Percentiles rank a stretch among this genome's conserved stretches.
Conservation (phyloP, 2,888 invertebrate species). For the Pyrgus malvae region DNA sequence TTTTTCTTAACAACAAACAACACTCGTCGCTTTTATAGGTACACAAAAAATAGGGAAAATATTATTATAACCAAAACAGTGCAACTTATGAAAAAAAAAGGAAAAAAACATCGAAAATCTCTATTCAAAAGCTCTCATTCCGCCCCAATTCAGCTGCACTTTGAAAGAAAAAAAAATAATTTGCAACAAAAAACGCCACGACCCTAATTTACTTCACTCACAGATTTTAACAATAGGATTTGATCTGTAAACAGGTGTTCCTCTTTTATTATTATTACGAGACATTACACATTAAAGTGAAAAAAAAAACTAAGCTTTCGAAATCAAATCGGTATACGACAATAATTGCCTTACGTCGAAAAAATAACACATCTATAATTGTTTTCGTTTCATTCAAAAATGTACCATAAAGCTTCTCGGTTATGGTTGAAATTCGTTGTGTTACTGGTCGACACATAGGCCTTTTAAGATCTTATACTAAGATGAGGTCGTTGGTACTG, state of each 20-base stretch:
- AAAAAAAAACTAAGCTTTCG: slow-evolving; percentile 61
- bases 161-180: slow-evolving; percentile 43
- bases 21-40: too few species aligned
- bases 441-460: slow-evolving; percentile 38
- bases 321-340: slow-evolving; percentile 81
- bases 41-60: too few species aligned
- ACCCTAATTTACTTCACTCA: slow-evolving; percentile 55
- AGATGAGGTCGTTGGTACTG: slow-evolving; percentile 81
- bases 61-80: too few species aligned
- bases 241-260: slow-evolving; percentile 70
- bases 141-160: slow-evolving; percentile 29
- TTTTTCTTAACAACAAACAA: too few species aligned
- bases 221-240: slow-evolving; percentile 66
- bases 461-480: slow-evolving; percentile 49
- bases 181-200: slow-evolving; percentile 45
- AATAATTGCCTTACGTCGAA: slow-evolving; percentile 76
- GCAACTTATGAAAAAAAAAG: too few species aligned
- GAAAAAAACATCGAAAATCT: slow-evolving; percentile 4
- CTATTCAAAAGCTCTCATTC: background rate
- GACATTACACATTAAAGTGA: slow-evolving; percentile 72
- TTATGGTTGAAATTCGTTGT: slow-evolving; percentile 1
- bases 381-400: slow-evolving; percentile 41
- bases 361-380: slow-evolving; percentile 71
- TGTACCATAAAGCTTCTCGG: slow-evolving; percentile 35
- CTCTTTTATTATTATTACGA: slow-evolving; percentile 72